phyloP scores from a whole-genome alignment of 2,888 invertebrate genomes.

The Ennomos quercinarius region DNA sequence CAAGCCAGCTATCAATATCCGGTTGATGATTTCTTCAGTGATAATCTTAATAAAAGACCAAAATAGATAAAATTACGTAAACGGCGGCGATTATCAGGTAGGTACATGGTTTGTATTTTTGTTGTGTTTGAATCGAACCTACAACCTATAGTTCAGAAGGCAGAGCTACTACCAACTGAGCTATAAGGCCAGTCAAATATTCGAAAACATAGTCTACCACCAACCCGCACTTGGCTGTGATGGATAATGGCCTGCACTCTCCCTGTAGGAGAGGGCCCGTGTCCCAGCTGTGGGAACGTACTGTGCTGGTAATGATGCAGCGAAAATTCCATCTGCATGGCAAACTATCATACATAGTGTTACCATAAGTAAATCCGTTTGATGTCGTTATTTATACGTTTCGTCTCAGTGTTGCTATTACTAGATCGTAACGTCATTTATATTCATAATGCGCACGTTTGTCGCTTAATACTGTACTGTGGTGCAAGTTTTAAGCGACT shows the following conservation, averaged over 20 bases:
- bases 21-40: constrained; percentile 5
- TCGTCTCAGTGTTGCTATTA: constrained; percentile 27
- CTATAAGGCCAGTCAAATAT: too few species aligned
- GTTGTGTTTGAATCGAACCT: too few species aligned
- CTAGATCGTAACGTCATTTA: constrained; percentile 55
- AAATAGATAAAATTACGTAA: too few species aligned
- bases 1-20: constrained; percentile 16
- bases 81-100: too few species aligned
- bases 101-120: too few species aligned
- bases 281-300: too few species aligned
- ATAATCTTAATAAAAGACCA: constrained; percentile 1
- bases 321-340: background rate
- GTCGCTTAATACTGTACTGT: constrained; percentile 36
- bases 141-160: too few species aligned
- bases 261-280: too few species aligned
- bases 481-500: constrained; percentile 25
- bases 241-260: too few species aligned
- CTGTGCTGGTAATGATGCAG: background rate
- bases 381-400: constrained; percentile 21
- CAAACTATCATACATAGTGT: constrained; percentile 4
- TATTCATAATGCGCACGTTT: constrained; percentile 59
- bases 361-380: constrained; percentile 16
- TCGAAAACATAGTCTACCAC: too few species aligned
- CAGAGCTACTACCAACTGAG: too few species aligned
- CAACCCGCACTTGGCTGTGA: too few species aligned